Evolutionary conservation across 1,140 invertebrate species (phyloP).

Genomic region (Gonioctena quinquepunctata): DNA sequence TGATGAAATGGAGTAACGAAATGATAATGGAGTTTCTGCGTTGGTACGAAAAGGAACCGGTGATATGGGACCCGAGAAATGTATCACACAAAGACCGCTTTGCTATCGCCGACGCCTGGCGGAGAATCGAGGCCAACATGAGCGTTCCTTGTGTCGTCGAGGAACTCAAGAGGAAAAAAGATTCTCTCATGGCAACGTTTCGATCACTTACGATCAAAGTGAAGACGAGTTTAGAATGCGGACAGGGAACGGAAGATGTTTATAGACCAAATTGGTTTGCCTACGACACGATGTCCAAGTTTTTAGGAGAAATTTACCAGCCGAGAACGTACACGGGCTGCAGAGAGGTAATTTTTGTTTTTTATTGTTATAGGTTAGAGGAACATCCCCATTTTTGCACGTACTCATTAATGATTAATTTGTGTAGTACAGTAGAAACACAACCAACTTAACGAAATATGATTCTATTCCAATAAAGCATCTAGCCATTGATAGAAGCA

Average conservation of each 20-base stretch:
- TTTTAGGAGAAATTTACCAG: constrained; percentile 20
- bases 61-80: constrained; percentile 36
- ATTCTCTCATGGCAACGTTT: constrained; percentile 43
- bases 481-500: too few relatives aligned
- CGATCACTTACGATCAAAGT: constrained; percentile 30
- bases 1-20: constrained; percentile 32
- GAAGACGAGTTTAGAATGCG: constrained; percentile 20
- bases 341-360: too few relatives aligned
- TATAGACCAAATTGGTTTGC: constrained; percentile 42
- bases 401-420: too few relatives aligned
- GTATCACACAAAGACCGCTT: constrained; percentile 31
- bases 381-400: too few relatives aligned
- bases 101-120: constrained; percentile 29
- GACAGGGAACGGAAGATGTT: constrained; percentile 25
- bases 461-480: too few relatives aligned
- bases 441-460: too few relatives aligned
- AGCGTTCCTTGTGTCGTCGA: constrained; percentile 18
- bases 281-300: constrained; percentile 31
- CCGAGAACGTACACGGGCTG: neutral
- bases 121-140: constrained; percentile 20
- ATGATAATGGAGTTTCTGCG: constrained; percentile 31
- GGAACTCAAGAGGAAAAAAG: constrained; percentile 45
- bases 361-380: too few relatives aligned
- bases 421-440: too few relatives aligned
- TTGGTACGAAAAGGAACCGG: constrained; percentile 28